A percentile compares a stretch with the other conserved stretches of the same genome.
These are phyloP conservation scores for Nemurella pictetii DNA, from an alignment of 2,888 invertebrate genomes.

Conservation along the genomic window DNA sequence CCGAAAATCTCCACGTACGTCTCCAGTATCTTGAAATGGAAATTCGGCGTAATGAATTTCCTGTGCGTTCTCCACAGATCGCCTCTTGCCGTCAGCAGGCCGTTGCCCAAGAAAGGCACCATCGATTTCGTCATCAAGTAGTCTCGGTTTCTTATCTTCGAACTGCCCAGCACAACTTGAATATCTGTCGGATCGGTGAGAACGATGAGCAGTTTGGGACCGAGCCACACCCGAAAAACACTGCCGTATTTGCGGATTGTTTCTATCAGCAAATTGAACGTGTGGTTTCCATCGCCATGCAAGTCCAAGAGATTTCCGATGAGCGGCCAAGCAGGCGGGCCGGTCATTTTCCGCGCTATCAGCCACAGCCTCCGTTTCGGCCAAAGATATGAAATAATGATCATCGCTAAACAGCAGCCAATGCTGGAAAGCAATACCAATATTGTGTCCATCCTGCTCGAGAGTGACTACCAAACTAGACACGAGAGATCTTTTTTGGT, in stretches of 20 bases:
- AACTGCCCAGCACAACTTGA: neutral
- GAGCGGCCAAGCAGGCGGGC: neutral
- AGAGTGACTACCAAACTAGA: neutral
- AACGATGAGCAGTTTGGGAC: neutral
- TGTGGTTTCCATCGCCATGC: neutral
- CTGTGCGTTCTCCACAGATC: conserved; percentile 35
- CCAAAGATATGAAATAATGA: neutral
- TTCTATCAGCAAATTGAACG: neutral
- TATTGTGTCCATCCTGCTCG: neutral
- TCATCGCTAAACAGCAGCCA: neutral
- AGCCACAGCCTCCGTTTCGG: neutral
- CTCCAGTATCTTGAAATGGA: conserved; percentile 33
- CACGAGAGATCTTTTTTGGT: neutral
- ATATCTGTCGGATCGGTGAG: neutral
- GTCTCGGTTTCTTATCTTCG: neutral
- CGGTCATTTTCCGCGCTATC: neutral
- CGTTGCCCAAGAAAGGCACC: conserved; percentile 16
- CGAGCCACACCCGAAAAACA: neutral
- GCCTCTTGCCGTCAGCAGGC: conserved; percentile 15
- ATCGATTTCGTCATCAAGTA: neutral
- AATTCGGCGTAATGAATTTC: conserved; percentile 33
- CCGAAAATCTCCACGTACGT: conserved; percentile 33
- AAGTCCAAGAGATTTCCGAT: neutral
- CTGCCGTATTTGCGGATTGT: neutral
- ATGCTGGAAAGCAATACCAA: neutral